Conservation (phyloP, 1,140 invertebrate species). For the Bombus turneri region DNA sequence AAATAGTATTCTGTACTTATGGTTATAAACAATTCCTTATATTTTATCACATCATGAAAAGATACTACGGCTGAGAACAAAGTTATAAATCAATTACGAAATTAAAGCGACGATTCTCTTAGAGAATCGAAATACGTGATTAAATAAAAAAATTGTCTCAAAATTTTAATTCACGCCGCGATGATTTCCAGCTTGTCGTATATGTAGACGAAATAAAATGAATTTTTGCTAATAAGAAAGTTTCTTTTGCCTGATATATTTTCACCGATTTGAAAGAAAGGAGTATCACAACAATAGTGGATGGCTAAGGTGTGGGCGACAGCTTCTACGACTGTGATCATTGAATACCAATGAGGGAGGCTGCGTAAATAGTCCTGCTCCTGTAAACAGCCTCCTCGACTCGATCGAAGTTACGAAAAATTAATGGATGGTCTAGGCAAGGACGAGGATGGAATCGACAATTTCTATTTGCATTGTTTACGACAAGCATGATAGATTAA, state of each 20-base stretch:
- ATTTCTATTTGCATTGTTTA: neutral
- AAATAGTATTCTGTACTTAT: neutral
- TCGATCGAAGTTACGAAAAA: neutral
- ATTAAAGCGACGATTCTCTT: too few species aligned
- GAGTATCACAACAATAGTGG: neutral
- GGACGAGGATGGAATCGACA: neutral
- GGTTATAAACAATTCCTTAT: neutral
- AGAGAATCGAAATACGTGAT: too few species aligned
- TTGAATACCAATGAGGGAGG: constrained; percentile 28
- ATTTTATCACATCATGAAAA: neutral
- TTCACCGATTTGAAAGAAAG: neutral
- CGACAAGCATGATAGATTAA: neutral
- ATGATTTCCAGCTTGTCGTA: neutral
- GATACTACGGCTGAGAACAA: too few species aligned
- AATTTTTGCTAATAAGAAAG: neutral
- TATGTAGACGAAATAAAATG: neutral
- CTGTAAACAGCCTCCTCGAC: neutral
- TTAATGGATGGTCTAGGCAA: neutral
- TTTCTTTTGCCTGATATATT: neutral
- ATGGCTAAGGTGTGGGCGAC: neutral
- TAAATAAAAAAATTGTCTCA: too few species aligned
- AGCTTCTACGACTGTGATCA: too few species aligned
- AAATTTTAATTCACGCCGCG: too few species aligned
- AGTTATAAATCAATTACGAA: too few species aligned
- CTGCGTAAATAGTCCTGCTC: neutral